Base-by-base conservation (phyloP, 2,888 invertebrate species). In the Cheilosia soror region DNA sequence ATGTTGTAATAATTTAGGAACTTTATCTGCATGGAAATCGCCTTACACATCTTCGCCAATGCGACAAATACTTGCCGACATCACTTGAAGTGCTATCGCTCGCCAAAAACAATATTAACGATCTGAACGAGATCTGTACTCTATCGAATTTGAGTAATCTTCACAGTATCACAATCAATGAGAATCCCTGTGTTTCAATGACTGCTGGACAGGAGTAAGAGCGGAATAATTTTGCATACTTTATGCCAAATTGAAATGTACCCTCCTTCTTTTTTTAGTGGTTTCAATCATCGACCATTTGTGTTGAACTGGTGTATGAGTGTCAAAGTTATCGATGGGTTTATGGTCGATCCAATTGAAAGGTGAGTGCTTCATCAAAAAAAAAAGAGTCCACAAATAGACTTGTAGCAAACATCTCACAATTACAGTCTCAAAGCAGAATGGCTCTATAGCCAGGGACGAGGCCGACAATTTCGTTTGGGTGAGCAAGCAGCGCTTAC, bases 401-500 rank as follows among this genome's bases (percentile, higher is more conserved):
- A 6, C 29, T 31, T 31, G 1, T 29, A 11, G 4, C 9, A 37
- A 37, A 25, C 11, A 9, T 5, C 40, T 7, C 27, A 11, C 31
- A 55, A 51, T 66, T 25, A 0, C 57, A 97, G 98, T 91, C 93
- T 98, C 88, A 96, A 97, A 93, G 98, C 98, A 0, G 98, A 98
- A 91, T 98, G 98, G 98, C 93, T 98, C 76, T 98, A 98, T 93
- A 98, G 98, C 87, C 98, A 98, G 93, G 98, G 98, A 57, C 95
- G 97, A 89, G 98, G 98, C 0, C 94, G 98, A 80, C 96, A 97
- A 91, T 98, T 96, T 93, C 95, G 96, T 73, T 93, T 95, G 15
- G 98, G 98, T 0, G 97, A 98, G 90, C 98, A 98, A 89, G 93
- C 94, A 13, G 95, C 96, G 78, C 92, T 98, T 55, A 95, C 96